Conservation (phyloP, 2,797 vertebrate genomes). For the Serranus cabrilla region DNA sequence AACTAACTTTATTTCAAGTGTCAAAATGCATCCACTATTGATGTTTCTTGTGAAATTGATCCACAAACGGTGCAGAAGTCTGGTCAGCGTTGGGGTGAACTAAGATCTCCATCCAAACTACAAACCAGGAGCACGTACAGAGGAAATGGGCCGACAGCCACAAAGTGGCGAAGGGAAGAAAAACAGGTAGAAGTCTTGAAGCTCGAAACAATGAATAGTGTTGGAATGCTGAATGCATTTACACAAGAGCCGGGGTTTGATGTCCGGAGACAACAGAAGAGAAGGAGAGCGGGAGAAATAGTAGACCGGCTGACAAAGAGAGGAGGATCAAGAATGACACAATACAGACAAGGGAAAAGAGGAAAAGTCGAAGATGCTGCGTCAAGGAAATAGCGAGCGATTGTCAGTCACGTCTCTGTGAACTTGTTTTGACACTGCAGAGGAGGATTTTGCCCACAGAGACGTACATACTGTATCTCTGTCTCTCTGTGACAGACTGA, state of each 20-base stretch:
- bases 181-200: slow-evolving; percentile 65
- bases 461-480: slow-evolving; percentile 17
- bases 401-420: slow-evolving; percentile 46
- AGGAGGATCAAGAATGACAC: slow-evolving; percentile 36
- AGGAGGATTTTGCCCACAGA: slow-evolving; percentile 29
- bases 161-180: slow-evolving; percentile 73
- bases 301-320: slow-evolving; percentile 12
- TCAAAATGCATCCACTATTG: not conserved
- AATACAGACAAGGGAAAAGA: slow-evolving; percentile 19
- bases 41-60: slow-evolving; percentile 36
- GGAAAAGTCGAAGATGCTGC: slow-evolving; percentile 23
- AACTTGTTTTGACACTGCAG: slow-evolving; percentile 50
- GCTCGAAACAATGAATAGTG: slow-evolving; percentile 78
- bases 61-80: slow-evolving; percentile 16
- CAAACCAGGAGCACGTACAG: slow-evolving; percentile 69
- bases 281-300: slow-evolving; percentile 10
- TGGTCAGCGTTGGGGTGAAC: slow-evolving; percentile 37
- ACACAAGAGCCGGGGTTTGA: slow-evolving; percentile 67
- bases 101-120: slow-evolving; percentile 52
- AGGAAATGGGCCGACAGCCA: slow-evolving; percentile 80
- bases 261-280: slow-evolving; percentile 57
- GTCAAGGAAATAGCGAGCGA: slow-evolving; percentile 36
- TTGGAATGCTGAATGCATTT: slow-evolving; percentile 63
- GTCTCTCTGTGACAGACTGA: slow-evolving; percentile 40
- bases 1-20: not conserved